A percentile compares a stretch with the other conserved stretches of the same genome.
Conservation (phyloP, 2,888 invertebrate species). For the Tenthredo mesomela region DNA sequence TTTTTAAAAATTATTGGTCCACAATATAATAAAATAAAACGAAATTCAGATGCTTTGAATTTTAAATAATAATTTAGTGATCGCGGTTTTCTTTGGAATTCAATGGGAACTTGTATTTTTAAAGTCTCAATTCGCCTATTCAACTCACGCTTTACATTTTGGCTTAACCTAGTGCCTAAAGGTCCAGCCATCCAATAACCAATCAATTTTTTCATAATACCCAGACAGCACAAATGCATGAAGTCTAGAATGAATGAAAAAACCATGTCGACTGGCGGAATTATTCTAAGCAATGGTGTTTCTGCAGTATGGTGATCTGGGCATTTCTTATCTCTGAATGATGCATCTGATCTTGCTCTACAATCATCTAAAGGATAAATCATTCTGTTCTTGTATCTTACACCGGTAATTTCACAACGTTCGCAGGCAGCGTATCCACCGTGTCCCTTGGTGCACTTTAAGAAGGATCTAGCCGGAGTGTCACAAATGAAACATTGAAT, state of each 20-base stretch:
- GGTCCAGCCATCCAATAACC: too few relatives aligned
- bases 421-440: neutral
- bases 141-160: too few relatives aligned
- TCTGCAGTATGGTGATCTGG: neutral
- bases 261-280: too few relatives aligned
- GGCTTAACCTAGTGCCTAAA: too few relatives aligned
- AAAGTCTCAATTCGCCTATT: neutral
- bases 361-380: neutral
- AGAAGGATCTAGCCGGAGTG: neutral
- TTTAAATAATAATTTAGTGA: neutral
- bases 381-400: neutral
- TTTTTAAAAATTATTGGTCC: neutral
- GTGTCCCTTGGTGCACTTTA: slow-evolving; percentile 6
- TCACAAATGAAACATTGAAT: slow-evolving; percentile 15
- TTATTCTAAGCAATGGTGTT: neutral
- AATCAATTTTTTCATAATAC: too few relatives aligned
- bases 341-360: neutral
- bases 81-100: neutral
- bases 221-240: too few relatives aligned
- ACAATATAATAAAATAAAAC: neutral
- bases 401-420: neutral
- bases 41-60: neutral
- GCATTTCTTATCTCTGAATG: neutral
- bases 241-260: too few relatives aligned
- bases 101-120: neutral